Conservation (phyloP, 2,888 invertebrate species). For the Leptinotarsa tumamoca region DNA sequence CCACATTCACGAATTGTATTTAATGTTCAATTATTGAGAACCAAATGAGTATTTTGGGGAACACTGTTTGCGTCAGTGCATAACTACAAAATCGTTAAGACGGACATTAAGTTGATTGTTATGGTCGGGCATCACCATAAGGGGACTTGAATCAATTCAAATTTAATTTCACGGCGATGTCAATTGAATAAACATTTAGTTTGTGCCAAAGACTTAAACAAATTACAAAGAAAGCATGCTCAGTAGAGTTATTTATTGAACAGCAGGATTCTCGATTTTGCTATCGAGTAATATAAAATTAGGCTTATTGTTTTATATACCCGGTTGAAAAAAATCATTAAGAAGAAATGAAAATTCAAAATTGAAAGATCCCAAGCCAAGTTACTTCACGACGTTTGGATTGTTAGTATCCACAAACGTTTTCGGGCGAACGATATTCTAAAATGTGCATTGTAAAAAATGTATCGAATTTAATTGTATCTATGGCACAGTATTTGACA, state of each 20-base stretch:
- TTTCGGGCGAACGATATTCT: no score
- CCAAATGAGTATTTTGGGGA: neutral
- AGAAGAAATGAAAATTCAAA: no score
- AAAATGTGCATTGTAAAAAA: no score
- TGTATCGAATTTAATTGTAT: no score
- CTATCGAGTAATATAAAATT: no score
- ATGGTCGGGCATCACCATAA: neutral
- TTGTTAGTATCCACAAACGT: no score
- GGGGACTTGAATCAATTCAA: slow-evolving; percentile 5
- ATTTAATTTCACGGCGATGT: neutral
- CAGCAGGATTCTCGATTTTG: no score
- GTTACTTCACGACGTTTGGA: no score
- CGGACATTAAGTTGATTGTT: neutral
- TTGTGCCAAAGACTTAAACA: neutral
- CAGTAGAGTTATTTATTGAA: neutral
- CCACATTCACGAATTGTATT: neutral
- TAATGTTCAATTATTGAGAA: neutral
- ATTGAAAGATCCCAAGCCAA: no score
- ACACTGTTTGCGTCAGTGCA: neutral
- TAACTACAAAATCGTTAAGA: neutral
- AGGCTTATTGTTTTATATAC: no score
- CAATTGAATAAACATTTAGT: slow-evolving; percentile 1
- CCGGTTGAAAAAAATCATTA: no score
- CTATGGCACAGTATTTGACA: no score
- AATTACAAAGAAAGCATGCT: neutral